Conservation (phyloP, 2,113 vertebrate species). For the Nothoprocta pentlandii region DNA sequence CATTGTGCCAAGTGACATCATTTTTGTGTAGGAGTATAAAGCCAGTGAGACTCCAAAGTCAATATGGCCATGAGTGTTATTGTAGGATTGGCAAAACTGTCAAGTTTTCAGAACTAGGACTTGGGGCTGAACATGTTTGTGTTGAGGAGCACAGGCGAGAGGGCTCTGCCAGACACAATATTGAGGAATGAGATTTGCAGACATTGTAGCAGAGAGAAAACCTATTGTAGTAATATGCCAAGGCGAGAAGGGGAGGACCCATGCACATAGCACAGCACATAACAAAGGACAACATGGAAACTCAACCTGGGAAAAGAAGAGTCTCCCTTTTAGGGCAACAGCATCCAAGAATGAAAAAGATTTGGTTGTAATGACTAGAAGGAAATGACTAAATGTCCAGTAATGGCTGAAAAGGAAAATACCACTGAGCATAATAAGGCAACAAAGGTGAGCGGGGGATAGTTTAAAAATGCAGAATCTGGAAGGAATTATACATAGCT, state of each 20-base stretch:
- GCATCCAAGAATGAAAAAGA: background rate
- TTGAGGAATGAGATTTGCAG: constrained; percentile 1
- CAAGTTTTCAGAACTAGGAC: background rate
- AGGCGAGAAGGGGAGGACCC: background rate
- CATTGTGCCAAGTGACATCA: background rate
- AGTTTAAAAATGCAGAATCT: background rate
- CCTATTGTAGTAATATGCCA: background rate
- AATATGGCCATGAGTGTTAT: background rate
- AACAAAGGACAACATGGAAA: background rate
- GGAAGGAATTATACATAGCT: background rate
- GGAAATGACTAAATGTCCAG: background rate
- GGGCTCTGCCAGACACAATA: background rate
- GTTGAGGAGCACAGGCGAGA: background rate
- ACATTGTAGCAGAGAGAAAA: background rate
- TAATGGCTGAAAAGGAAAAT: background rate
- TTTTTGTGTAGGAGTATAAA: background rate
- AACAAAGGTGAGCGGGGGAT: background rate
- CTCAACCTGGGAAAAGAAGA: background rate
- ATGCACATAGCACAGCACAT: background rate
- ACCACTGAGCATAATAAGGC: background rate
- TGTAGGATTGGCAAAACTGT: background rate
- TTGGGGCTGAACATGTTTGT: background rate
- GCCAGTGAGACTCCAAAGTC: background rate
- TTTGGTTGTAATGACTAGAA: background rate
- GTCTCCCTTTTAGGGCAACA: background rate